A percentile compares a stretch with the other conserved stretches of the same genome.
These are phyloP conservation scores for Larimichthys crocea DNA, from an alignment of 2,113 vertebrate genomes.

Conservation along the genomic window DNA sequence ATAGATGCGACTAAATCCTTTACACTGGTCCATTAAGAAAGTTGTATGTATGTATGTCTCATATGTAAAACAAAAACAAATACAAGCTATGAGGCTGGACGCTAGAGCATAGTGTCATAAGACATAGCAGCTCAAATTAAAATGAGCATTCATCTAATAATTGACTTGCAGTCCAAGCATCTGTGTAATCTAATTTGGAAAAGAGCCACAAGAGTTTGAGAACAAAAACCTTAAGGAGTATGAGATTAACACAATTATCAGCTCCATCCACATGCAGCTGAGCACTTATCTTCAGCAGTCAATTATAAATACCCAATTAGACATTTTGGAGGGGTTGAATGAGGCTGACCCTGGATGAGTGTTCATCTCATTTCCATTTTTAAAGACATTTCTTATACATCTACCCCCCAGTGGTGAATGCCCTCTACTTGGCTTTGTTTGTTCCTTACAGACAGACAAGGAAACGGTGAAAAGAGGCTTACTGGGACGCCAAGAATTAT, in stretches of 20 bases:
- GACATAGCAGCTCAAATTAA: constrained; percentile 23
- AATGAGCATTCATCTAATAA: constrained; percentile 25
- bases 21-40: too few species aligned
- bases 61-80: neutral
- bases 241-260: constrained; percentile 52
- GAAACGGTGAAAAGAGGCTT: constrained; percentile 20
- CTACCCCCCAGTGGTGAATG: neutral
- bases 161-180: constrained; percentile 20
- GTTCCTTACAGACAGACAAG: constrained; percentile 6
- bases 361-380: constrained; percentile 41
- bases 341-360: constrained; percentile 34
- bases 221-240: constrained; percentile 36
- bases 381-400: constrained; percentile 1
- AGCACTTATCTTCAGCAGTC: constrained; percentile 49
- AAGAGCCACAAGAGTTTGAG: neutral
- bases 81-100: neutral
- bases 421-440: constrained; percentile 39
- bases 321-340: constrained; percentile 31
- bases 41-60: too few species aligned
- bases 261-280: constrained; percentile 48
- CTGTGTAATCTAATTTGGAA: constrained; percentile 23
- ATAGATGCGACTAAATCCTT: too few species aligned
- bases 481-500: constrained; percentile 30
- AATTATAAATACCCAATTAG: constrained; percentile 53
- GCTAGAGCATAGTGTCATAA: constrained; percentile 20